These are phyloP conservation scores for Keiferia lycopersicella DNA, from an alignment of 2,888 invertebrate species.

Conservation along the genomic window DNA sequence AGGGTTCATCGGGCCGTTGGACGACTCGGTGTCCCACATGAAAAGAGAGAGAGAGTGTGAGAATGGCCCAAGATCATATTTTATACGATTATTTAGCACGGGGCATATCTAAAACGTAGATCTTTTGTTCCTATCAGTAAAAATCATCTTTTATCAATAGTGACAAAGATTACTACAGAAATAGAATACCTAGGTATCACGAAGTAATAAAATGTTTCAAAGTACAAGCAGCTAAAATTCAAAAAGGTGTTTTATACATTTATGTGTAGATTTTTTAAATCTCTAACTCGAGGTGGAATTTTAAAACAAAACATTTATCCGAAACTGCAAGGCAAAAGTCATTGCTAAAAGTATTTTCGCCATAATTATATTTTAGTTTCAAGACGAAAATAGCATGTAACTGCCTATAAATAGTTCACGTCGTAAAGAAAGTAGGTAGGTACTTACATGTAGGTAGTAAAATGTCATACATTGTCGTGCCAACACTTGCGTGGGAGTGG, in stretches of 20 bases:
- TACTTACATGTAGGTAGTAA: background rate
- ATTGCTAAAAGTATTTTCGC: background rate
- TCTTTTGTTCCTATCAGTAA: background rate
- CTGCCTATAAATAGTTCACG: background rate
- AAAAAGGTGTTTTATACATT: too few species aligned
- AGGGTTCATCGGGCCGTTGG: too few species aligned
- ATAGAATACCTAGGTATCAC: slow-evolving; percentile 1
- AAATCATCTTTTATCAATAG: background rate
- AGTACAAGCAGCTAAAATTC: too few species aligned
- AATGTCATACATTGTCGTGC: slow-evolving; percentile 7
- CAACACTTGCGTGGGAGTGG: background rate
- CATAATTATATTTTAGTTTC: background rate
- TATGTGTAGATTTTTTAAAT: too few species aligned
- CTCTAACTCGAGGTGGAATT: background rate
- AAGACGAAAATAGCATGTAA: background rate
- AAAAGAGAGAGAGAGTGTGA: too few species aligned
- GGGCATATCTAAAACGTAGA: background rate
- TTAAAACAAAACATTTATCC: background rate
- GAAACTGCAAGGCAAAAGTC: background rate
- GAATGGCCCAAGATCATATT: too few species aligned
- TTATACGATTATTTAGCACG: background rate
- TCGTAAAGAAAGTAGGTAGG: background rate
- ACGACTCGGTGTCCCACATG: too few species aligned
- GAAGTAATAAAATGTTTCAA: background rate
- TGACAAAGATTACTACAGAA: background rate